Evolutionary conservation across 1,140 invertebrate genomes (phyloP), one percentile per base, ranked within the genome.

Genomic region (Sycophaga agraensis): DNA sequence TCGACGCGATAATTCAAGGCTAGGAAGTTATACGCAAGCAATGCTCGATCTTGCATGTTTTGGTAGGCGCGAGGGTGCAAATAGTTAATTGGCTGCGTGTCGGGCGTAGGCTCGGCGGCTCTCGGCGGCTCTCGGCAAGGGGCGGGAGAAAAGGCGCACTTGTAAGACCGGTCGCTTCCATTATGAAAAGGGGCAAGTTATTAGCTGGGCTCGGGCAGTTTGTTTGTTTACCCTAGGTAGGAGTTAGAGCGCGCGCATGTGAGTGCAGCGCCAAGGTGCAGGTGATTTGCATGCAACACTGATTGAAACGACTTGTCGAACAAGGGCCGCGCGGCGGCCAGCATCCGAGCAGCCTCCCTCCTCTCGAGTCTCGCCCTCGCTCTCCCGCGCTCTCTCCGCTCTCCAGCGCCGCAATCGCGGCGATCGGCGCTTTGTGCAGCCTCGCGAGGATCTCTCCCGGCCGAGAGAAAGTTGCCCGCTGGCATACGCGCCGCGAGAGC

Each of bases 271-370:
- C n/a, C 42, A 17, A 35, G 19, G 26, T n/a, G 17, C 46, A 35
- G 24, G 14, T 40, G 51, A 62, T 62, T 62, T 62, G 53, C 59
- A 54, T 49, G 59, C 21, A 49, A 34, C 42, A n/a, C 19, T 56
- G 59, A 62, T 62, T 50, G 53, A 62, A 62, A 56, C 24, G 35
- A 56, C 51, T 62, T 34, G 59, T 61, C 59, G 59, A 46, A 60
- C 59, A 54, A 60, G 59, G 31, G 28, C 9, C 42, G 31, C 26
- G 28, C 42, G 31, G 28, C 11, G 49, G 35, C 34, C 50, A 21
- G 50, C 50, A 21, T 35, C 31, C 3, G n/a, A n/a, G n/a, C n/a
- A n/a, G n/a, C n/a, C n/a, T n/a, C 31, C 22, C 34, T 28, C 2
- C 21, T 42, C 37, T 42, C 35, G 4, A 2, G 4, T 2, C 1